Percentiles rank a stretch among this genome's conserved stretches.
Evolutionary conservation across 2,888 invertebrate species (phyloP).

Genomic region (Eupithecia vulgata): DNA sequence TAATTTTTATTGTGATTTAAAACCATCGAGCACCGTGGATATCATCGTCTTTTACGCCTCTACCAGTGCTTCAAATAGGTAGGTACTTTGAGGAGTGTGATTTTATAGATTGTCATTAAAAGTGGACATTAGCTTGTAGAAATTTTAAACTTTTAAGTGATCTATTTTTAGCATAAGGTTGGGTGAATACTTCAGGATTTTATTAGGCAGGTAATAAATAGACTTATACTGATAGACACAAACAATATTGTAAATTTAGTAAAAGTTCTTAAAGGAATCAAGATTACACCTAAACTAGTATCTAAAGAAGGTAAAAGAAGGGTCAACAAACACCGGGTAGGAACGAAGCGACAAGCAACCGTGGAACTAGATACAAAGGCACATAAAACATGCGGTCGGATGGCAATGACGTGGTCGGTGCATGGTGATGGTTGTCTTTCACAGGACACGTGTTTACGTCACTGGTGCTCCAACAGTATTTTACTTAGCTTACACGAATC

Average conservation of each 20-base stretch:
- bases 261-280: conserved; percentile 1
- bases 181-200: not conserved
- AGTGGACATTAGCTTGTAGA: not conserved
- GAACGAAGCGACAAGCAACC: conserved; percentile 75
- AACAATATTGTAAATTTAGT: not conserved
- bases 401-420: conserved; percentile 63
- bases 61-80: not conserved
- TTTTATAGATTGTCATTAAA: not conserved
- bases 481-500: conserved; percentile 25
- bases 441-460: conserved; percentile 49
- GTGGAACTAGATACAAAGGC: conserved; percentile 69
- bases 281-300: conserved; percentile 48
- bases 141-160: not conserved
- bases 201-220: not conserved
- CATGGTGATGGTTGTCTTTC: conserved; percentile 81
- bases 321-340: conserved; percentile 51
- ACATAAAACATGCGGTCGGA: conserved; percentile 66
- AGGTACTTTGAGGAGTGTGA: not conserved
- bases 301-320: conserved; percentile 51
- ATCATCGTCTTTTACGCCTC: not conserved
- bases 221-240: not conserved
- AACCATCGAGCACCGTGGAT: not conserved
- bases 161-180: conserved; percentile 1
- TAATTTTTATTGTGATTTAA: not conserved
- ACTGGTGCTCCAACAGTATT: conserved; percentile 38